phyloP scores from a whole-genome alignment of 2,797 vertebrate species.

The Alosa sapidissima region DNA sequence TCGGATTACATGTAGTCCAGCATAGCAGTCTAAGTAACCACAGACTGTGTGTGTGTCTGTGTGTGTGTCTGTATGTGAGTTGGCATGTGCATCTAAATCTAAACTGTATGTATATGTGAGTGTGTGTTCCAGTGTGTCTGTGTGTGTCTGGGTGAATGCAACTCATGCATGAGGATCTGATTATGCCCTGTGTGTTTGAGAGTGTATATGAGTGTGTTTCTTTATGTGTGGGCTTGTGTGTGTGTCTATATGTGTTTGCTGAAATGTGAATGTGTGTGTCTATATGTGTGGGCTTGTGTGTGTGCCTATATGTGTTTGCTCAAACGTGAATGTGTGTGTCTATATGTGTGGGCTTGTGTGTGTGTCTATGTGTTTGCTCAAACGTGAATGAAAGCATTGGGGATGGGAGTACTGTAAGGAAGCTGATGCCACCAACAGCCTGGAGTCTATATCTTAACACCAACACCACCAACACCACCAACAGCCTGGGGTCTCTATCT shows the following conservation, averaged over 20 bases:
- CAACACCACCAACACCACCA: not conserved
- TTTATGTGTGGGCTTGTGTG: not conserved
- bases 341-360: slow-evolving; percentile 9
- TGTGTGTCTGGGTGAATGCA: not conserved
- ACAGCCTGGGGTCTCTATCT: no score
- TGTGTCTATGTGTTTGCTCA: not conserved
- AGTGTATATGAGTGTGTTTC: not conserved
- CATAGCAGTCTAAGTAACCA: not conserved
- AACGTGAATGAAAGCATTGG: slow-evolving; percentile 3
- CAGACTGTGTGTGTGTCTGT: not conserved
- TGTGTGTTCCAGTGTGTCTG: not conserved
- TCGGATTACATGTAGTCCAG: slow-evolving; percentile 25
- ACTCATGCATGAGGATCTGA: not conserved
- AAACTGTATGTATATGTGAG: not conserved
- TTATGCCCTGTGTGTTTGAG: not conserved
- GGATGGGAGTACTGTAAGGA: slow-evolving; percentile 1
- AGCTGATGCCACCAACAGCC: not conserved
- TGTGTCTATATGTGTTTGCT: no score
- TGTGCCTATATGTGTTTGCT: no score
- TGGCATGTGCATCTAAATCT: not conserved
- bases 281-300: no score
- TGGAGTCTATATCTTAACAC: not conserved
- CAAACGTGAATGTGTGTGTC: no score
- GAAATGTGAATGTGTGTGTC: no score
- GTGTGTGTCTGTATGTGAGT: not conserved